Base-by-base conservation (phyloP, 2,797 vertebrate species). In the Gastrophryne carolinensis region DNA sequence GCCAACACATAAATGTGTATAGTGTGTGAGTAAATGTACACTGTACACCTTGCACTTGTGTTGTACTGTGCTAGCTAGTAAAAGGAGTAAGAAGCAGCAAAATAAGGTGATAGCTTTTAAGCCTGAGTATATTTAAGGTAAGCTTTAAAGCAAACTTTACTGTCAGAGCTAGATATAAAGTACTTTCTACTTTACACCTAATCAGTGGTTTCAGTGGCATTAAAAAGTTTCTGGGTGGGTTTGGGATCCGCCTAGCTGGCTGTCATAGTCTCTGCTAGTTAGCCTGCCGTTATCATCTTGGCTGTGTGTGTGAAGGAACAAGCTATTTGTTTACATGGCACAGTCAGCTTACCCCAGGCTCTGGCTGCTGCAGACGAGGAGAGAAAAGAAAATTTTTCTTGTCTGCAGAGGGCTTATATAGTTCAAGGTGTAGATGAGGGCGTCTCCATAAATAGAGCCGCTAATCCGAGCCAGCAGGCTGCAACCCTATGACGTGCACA, bases 381-480 rank as follows among this genome's bases (percentile, higher is more conserved):
- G 86, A 84, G 75, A 62, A 90, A 94, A 92, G 94, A 97, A 97
- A 95, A 90, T 89, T 88, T 85, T 92, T 84, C 87, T 82, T 83
- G 87, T 85, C 82, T 84, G 87, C 82, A 79, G 72, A 81, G 74
- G 8, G 81, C 85, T 96, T 93, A 90, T 96, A 98, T 96, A 95
- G 88, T 77, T 60, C 64, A 82, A 85, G 86, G 84, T 86, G 83
- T 82, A 81, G 79, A 44, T 39, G 83, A 89, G 91, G 91, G 91
- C 67, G 83, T 87, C 75, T 67, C 88, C 87, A 83, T 81, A 84
- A 85, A 79, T 83, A 89, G 83, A 84, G 85, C 80, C 82, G 83
- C 86, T 87, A 86, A 86, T 84, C 88, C 79, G 79, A 35, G 70
- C 81, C 84, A 85, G 86, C 86, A 81, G 62, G 80, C 67, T 34